A percentile compares a stretch with the other conserved stretches of the same genome.
phyloP scores from a whole-genome alignment of 1,140 invertebrate species.

The Achroia grisella region DNA sequence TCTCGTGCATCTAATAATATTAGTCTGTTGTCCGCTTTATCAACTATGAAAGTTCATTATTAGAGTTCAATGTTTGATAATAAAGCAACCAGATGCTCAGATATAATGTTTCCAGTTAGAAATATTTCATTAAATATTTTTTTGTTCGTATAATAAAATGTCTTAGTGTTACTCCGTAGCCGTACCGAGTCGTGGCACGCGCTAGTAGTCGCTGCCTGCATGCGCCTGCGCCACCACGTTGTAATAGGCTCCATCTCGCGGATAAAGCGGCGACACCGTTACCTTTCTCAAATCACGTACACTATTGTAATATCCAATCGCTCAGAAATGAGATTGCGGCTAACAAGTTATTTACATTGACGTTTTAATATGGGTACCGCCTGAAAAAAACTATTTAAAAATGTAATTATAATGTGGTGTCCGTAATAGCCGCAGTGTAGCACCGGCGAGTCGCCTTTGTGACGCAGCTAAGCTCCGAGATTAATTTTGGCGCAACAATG shows the following conservation, averaged over 20 bases:
- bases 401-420: conserved; percentile 68
- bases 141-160: conserved; percentile 23
- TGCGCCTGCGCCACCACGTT: conserved; percentile 15
- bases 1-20: not conserved
- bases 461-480: conserved; percentile 64
- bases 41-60: conserved; percentile 11
- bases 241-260: conserved; percentile 63
- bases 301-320: conserved; percentile 73
- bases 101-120: conserved; percentile 6
- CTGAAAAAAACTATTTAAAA: conserved; percentile 72
- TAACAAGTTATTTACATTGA: conserved; percentile 74
- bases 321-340: conserved; percentile 71
- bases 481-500: conserved; percentile 69
- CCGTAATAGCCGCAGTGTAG: conserved; percentile 65
- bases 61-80: conserved; percentile 7
- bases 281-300: conserved; percentile 71
- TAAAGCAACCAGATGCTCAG: conserved; percentile 7
- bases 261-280: conserved; percentile 68
- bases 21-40: not conserved
- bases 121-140: conserved; percentile 23
- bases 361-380: conserved; percentile 67
- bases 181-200: conserved; percentile 15
- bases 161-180: conserved; percentile 11
- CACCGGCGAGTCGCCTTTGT: conserved; percentile 61
- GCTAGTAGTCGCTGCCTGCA: conserved; percentile 16